Conservation (phyloP, 2,113 vertebrate genomes). For the Lethenteron camtschaticum region DNA sequence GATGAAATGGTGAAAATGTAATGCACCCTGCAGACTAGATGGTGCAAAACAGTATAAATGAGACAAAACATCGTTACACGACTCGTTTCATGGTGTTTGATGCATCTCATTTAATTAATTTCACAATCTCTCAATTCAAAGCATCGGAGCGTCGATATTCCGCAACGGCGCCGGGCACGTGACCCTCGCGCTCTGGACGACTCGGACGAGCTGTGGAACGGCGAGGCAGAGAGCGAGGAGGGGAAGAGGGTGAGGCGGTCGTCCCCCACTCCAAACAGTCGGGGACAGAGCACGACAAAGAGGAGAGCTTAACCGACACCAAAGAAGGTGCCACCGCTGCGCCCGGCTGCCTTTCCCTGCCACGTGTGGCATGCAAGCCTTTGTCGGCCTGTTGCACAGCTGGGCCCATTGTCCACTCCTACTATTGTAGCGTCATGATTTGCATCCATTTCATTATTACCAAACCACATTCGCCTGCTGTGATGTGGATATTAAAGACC, state of each 20-base stretch:
- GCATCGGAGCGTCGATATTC: not conserved
- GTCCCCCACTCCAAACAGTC: conserved; percentile 52
- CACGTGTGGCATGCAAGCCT: not conserved
- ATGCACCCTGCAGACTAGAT: too few relatives aligned
- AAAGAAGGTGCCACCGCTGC: conserved; percentile 52
- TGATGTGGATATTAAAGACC: too few relatives aligned
- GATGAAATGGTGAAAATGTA: too few relatives aligned
- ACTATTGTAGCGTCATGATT: too few relatives aligned
- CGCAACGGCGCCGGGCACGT: conserved; percentile 2
- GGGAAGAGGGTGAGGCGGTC: conserved; percentile 47
- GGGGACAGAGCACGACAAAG: conserved; percentile 69
- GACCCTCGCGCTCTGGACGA: conserved; percentile 69
- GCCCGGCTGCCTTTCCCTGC: not conserved
- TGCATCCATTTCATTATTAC: too few relatives aligned
- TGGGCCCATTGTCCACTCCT: too few relatives aligned
- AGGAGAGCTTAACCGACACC: conserved; percentile 85
- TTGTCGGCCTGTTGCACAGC: not conserved
- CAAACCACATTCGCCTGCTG: too few relatives aligned
- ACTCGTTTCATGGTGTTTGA: too few relatives aligned
- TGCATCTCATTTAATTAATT: too few relatives aligned
- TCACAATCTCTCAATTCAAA: too few relatives aligned
- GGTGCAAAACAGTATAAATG: too few relatives aligned
- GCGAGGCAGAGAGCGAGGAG: conserved; percentile 70
- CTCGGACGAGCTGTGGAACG: conserved; percentile 90
- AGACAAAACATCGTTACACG: too few relatives aligned